phyloP scores from a whole-genome alignment of 2,113 vertebrate genomes.

The Synchiropus splendidus region DNA sequence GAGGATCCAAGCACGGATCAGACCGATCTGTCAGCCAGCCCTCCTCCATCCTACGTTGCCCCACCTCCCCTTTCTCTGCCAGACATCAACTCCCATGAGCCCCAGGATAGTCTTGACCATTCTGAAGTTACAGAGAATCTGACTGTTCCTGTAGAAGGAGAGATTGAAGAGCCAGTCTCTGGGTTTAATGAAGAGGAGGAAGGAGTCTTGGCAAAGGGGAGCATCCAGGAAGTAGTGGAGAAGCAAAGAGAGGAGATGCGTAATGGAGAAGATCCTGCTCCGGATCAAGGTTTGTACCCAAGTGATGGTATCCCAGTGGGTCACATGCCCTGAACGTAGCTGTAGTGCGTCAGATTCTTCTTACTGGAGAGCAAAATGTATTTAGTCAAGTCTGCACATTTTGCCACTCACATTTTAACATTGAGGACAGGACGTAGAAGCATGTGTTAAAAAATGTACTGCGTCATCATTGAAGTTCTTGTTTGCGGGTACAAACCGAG shows the following conservation, averaged over 20 bases:
- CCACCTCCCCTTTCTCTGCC: conserved; percentile 58
- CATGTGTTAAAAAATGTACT: no score
- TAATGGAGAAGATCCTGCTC: conserved; percentile 8
- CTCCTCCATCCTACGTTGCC: conserved; percentile 57
- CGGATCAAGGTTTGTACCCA: conserved; percentile 15
- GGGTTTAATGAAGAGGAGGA: conserved; percentile 42
- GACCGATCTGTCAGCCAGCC: conserved; percentile 56
- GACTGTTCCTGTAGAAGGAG: conserved; percentile 37
- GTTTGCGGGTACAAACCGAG: no score
- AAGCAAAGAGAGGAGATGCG: neutral
- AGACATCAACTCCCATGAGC: conserved; percentile 52
- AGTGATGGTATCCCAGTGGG: no score
- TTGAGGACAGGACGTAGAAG: no score
- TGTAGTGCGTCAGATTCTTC: no score
- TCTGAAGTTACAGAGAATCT: conserved; percentile 46
- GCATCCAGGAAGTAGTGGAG: conserved; percentile 2
- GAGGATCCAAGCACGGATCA: conserved; percentile 60
- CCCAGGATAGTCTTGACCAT: conserved; percentile 51
- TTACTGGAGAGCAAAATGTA: no score
- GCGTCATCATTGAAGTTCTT: no score
- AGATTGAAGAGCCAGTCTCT: conserved; percentile 15
- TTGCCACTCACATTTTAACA: no score
- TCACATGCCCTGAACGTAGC: no score
- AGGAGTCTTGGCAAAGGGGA: conserved; percentile 1
- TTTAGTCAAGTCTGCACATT: no score